These are phyloP conservation scores for Ophthalmolycus amberensis DNA, from an alignment of 2,113 vertebrate species.

Conservation along the genomic window DNA sequence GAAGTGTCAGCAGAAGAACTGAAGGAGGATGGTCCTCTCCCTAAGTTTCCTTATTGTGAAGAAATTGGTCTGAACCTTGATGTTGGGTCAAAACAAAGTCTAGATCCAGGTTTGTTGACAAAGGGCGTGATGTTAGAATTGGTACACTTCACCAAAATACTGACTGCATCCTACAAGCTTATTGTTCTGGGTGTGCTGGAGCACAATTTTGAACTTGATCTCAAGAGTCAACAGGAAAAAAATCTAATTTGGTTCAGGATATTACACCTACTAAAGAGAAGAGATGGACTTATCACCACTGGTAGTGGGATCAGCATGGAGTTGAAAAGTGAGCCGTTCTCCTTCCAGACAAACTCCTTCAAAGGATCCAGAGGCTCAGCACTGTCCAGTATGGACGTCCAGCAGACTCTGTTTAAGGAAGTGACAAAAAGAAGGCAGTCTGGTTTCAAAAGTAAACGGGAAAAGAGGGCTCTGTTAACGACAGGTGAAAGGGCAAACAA, in stretches of 20 bases:
- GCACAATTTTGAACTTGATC: conserved; percentile 46
- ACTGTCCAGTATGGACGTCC: background rate
- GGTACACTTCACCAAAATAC: conserved; percentile 1
- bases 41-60: conserved; percentile 29
- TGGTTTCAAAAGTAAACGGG: conserved; percentile 1
- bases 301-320: background rate
- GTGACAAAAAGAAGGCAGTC: conserved; percentile 14
- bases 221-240: conserved; percentile 14
- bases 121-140: conserved; percentile 43
- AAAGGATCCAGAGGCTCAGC: background rate
- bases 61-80: conserved; percentile 46
- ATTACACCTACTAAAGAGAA: conserved; percentile 19
- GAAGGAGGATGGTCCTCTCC: background rate
- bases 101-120: conserved; percentile 38
- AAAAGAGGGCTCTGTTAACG: background rate
- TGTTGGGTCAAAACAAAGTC: conserved; percentile 24
- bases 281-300: background rate
- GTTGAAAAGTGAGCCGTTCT: conserved; percentile 1
- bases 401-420: background rate
- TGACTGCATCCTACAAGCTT: conserved; percentile 18
- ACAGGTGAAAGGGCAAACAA: background rate
- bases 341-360: background rate
- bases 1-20: background rate
- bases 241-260: background rate
- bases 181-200: conserved; percentile 30